Evolutionary conservation across 2,888 invertebrate species (phyloP), one percentile per base, ranked within the genome.

Genomic region (Chalcosyrphus nemorum): DNA sequence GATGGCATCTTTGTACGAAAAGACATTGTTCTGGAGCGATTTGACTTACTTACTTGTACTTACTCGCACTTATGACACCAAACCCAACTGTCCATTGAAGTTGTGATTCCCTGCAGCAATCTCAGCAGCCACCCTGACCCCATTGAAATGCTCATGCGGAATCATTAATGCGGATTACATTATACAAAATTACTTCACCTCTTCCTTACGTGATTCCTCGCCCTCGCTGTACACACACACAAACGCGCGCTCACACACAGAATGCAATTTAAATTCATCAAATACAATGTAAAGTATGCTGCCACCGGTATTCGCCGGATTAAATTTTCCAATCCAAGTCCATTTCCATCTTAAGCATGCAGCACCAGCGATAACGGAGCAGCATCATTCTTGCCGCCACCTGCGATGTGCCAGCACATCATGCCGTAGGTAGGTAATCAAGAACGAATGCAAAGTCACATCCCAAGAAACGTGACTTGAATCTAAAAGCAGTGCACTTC

Each of bases 371-470:
- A 65, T 50, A 50, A 24, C 24, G 15, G 35, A 65, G 17, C 29
- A 61, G 27, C 29, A 27, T 19, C 24, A 6, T 41, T 29, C 29
- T 4, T 7, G 9, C 29, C 38, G 11, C 38, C 61, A 61, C 41
- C 47, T 77, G 47, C 32, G 32, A 24, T 4, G 15, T n/a, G 63
- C 21, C 29, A 59, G 27, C 15, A 21, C n/a, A 15, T n/a, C 17
- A 21, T 63, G 29, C 59, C 38, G 32, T 50, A 56, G 38, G 32
- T 50, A 56, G 38, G 50, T 68, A 81, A 75, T 76, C 70, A 63
- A 81, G 81, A 50, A 70, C 70, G 35, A 78, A 72, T 72, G 61
- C 57, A 65, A 72, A 74, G 68, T 75, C 68, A 66, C 71, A 81
- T 81, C 15, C 63, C 13, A 52, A 15, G 43, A 71, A 52, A 66